Evolutionary conservation across 2,888 invertebrate genomes (phyloP).

Genomic region (Clepsis dumicolana): DNA sequence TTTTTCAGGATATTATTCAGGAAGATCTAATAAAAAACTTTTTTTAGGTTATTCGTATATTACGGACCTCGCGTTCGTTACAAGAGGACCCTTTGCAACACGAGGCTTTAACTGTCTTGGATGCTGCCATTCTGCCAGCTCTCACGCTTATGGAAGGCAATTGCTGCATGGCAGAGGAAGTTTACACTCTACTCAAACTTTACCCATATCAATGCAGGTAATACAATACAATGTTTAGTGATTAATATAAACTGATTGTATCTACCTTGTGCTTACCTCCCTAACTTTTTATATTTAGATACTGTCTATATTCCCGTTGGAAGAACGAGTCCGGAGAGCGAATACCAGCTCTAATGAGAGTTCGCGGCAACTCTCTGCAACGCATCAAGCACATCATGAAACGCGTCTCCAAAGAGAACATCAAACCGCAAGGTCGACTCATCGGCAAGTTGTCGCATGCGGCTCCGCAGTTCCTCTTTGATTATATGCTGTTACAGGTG

Average conservation of each 20-base stretch:
- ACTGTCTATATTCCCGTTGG: constrained; percentile 97
- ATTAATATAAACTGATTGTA: too few relatives aligned
- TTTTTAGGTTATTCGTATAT: constrained; percentile 76
- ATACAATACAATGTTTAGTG: too few relatives aligned
- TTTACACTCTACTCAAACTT: constrained; percentile 95
- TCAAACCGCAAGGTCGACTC: constrained; percentile 97
- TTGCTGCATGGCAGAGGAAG: constrained; percentile 98
- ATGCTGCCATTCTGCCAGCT: constrained; percentile 95
- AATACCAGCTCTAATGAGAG: constrained; percentile 94
- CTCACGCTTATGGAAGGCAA: constrained; percentile 97
- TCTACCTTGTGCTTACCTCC: not conserved
- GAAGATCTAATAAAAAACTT: not conserved
- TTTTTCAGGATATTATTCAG: too few relatives aligned
- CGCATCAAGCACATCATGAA: constrained; percentile 98
- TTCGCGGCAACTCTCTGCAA: constrained; percentile 95
- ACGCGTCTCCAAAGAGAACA: constrained; percentile 98
- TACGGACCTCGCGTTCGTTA: constrained; percentile 69
- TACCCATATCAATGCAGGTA: constrained; percentile 95
- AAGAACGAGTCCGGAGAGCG: constrained; percentile 92
- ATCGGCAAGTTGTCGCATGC: constrained; percentile 99
- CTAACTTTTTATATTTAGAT: constrained; percentile 75
- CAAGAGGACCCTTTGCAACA: constrained; percentile 89
- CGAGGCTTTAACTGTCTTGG: constrained; percentile 94
- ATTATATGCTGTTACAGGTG: constrained; percentile 92
- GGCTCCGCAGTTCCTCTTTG: constrained; percentile 97